Base-by-base conservation (phyloP, 2,888 invertebrate genomes). In the Venusia cambrica region DNA sequence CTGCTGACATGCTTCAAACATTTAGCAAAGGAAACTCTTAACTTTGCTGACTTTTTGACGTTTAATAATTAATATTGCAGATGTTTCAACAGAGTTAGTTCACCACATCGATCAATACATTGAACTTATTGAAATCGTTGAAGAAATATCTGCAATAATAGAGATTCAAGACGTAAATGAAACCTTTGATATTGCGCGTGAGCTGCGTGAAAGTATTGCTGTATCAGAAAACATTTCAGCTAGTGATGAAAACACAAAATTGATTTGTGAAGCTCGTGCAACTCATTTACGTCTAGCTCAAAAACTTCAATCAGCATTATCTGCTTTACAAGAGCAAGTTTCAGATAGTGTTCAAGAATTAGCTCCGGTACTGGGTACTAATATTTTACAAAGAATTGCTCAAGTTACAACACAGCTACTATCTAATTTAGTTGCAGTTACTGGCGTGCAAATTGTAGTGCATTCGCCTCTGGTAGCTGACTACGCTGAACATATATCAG, bases 21-120 rank as follows among this genome's bases (percentile, higher is more conserved):
- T n/a, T n/a, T n/a, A n/a, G n/a, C n/a, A n/a, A n/a, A n/a, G n/a
- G n/a, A n/a, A n/a, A n/a, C n/a, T n/a, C n/a, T n/a, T n/a, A n/a
- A n/a, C n/a, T 12, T 17, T 17, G 14, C 6, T 38, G n/a, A n/a
- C n/a, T n/a, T n/a, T n/a, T n/a, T n/a, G n/a, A n/a, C n/a, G n/a
- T n/a, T n/a, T n/a, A n/a, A n/a, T n/a, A n/a, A n/a, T n/a, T n/a
- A n/a, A n/a, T n/a, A n/a, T 79, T 73, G 39, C 72, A 81, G 80
- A 60, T 31, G 54, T 58, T 45, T 36, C 62, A 6, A 45, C 59
- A 11, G 45, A 62, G 10, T 54, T 79, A 4, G 33, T 73, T 30
- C 54, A 70, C 25, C 69, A 73, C 27, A 71, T 83, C 12, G 71
- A 79, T 30, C 66, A 75, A 44, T 79, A 76, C 29, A 73, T 80